phyloP scores from a whole-genome alignment of 2,113 vertebrate genomes.

The Daboia siamensis region DNA sequence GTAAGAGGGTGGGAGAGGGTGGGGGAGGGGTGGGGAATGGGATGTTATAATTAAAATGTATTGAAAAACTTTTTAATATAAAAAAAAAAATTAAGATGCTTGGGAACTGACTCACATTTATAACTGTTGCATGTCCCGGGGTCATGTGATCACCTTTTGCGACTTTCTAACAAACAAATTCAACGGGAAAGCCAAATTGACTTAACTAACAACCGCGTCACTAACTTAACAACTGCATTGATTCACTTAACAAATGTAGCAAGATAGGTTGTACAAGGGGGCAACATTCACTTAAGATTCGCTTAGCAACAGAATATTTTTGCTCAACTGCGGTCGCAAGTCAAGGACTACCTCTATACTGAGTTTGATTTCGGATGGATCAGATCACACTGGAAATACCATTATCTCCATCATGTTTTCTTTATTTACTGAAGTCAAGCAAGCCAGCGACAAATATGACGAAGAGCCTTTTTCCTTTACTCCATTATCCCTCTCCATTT shows the following conservation, averaged over 20 bases:
- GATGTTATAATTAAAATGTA: too few relatives aligned
- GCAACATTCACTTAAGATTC: not conserved
- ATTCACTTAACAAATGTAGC: not conserved
- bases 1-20: too few relatives aligned
- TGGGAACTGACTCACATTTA: too few relatives aligned
- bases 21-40: too few relatives aligned
- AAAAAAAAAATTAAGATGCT: too few relatives aligned
- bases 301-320: not conserved
- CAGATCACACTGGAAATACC: not conserved
- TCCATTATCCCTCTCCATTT: not conserved
- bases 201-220: not conserved
- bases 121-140: too few relatives aligned
- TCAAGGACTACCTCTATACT: not conserved
- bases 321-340: not conserved
- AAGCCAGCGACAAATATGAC: not conserved
- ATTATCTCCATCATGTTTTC: not conserved
- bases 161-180: not conserved
- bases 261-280: not conserved
- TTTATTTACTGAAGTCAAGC: not conserved
- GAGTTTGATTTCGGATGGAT: not conserved
- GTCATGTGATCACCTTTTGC: not conserved
- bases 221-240: not conserved
- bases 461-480: not conserved
- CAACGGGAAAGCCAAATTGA: not conserved
- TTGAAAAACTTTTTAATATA: too few relatives aligned